These are phyloP conservation scores for Oryzias woworae DNA, from an alignment of 2,113 vertebrate species.

Conservation along the genomic window DNA sequence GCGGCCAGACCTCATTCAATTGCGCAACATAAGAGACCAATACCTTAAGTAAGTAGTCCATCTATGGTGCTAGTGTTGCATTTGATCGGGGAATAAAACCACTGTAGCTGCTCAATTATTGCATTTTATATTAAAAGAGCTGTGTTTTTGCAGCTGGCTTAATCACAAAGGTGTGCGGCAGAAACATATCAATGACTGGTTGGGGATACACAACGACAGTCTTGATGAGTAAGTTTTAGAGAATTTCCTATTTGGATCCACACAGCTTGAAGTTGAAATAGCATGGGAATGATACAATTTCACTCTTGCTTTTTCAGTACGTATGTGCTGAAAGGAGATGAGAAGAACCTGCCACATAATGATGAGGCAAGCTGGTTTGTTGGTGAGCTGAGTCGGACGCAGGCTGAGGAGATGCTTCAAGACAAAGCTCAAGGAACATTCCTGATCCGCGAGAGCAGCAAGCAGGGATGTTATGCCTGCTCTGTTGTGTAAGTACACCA, in stretches of 20 bases:
- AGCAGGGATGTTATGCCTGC: slow-evolving; percentile 96
- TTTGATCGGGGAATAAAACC: too few species aligned
- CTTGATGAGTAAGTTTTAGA: slow-evolving; percentile 87
- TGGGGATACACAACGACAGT: slow-evolving; percentile 90
- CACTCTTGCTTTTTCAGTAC: slow-evolving; percentile 65
- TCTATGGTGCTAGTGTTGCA: not conserved
- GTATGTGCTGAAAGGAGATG: slow-evolving; percentile 90
- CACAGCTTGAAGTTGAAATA: not conserved
- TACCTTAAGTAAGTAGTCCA: slow-evolving; percentile 88
- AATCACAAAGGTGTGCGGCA: slow-evolving; percentile 95
- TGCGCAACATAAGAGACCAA: slow-evolving; percentile 94
- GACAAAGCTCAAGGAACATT: slow-evolving; percentile 93
- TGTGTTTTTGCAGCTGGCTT: slow-evolving; percentile 83
- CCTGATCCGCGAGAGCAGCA: slow-evolving; percentile 94
- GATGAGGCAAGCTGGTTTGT: slow-evolving; percentile 98
- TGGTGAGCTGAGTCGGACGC: slow-evolving; percentile 88
- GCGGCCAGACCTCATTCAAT: slow-evolving; percentile 93
- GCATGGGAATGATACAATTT: not conserved
- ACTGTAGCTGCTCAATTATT: not conserved
- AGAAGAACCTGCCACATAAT: slow-evolving; percentile 87
- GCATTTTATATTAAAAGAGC: not conserved
- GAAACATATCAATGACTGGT: slow-evolving; percentile 93
- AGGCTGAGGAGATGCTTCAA: slow-evolving; percentile 92
- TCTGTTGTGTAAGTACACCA: slow-evolving; percentile 92
- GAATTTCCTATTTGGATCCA: not conserved